Conservation (phyloP, 2,113 vertebrate genomes). For the Sapayoa aenigma region DNA sequence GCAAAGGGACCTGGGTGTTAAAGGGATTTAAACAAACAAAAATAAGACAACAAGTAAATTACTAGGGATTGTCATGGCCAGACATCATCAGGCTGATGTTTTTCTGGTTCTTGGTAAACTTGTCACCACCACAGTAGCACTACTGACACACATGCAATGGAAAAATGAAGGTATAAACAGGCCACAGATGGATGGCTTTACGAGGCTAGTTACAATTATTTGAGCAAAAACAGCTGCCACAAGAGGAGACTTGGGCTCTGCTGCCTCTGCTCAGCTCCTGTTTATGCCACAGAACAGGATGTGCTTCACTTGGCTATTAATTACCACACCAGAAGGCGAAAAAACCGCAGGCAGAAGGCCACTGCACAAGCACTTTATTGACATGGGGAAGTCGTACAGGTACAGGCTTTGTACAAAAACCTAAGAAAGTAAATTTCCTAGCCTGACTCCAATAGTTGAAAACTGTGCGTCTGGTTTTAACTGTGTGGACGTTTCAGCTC, state of each 20-base stretch:
- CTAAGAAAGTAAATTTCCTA: slow-evolving; percentile 1
- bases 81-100: background rate
- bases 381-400: slow-evolving; percentile 37
- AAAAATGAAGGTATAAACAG: background rate
- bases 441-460: background rate
- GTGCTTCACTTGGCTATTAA: background rate
- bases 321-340: background rate
- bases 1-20: background rate
- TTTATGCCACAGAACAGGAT: background rate
- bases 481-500: background rate
- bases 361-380: slow-evolving; percentile 61
- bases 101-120: background rate
- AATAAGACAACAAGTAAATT: background rate
- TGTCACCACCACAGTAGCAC: background rate
- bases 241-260: background rate
- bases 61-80: background rate
- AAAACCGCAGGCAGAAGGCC: background rate
- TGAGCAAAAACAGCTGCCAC: background rate
- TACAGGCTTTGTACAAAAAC: slow-evolving; percentile 64
- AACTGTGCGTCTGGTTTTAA: slow-evolving; percentile 15
- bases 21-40: background rate
- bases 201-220: background rate
- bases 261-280: background rate
- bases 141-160: background rate
- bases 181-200: background rate